Evolutionary conservation across 2,888 invertebrate genomes (phyloP), one percentile per base, ranked within the genome.

Genomic region (Mesorhabditis spiculigera): DNA sequence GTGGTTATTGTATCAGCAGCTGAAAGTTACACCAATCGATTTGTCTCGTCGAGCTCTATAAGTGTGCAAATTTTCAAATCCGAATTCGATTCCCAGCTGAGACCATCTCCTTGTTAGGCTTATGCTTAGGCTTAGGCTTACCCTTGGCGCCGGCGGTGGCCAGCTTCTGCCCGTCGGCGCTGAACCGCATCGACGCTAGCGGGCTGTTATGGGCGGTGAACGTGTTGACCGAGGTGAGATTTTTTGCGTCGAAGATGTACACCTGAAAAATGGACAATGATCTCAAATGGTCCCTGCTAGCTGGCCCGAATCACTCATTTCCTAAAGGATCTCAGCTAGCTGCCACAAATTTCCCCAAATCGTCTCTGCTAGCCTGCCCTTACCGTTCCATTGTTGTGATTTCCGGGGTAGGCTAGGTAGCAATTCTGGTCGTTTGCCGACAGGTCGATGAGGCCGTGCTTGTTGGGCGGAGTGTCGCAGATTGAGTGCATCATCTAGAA

Each of bases 191-290:
- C 74, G 96, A 95, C 76, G 95, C 97, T 86, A 98, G 89, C 68
- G 95, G 93, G 83, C 93, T 93, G 87, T 96, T 95, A 88, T 98
- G 97, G 73, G 98, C 98, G 79, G 93, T 92, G 86, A 98, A 93
- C 91, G 94, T 95, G 81, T 93, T 93, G 88, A 95, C 94, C 68
- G 96, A 94, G 89, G 94, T 92, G 91, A 95, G 89, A 88, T 93
- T 93, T 83, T 92, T 91, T 71, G 93, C 93, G 88, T 95, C 94
- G 88, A 95, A 95, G 86, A 95, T 93, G 89, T 94, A 94, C 80
- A 95, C 94, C 90, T 96, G 94, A 43, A 71, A 92, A 91, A 68
- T 92, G 91, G 81, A 92, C 92, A 70, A 92, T 91, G 68, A 92
- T 91, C 81, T 92, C 92, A 82, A 94, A 94, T 63, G 3, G 4